Conservation (phyloP, 2,888 invertebrate genomes). For the Plebejus argus region DNA sequence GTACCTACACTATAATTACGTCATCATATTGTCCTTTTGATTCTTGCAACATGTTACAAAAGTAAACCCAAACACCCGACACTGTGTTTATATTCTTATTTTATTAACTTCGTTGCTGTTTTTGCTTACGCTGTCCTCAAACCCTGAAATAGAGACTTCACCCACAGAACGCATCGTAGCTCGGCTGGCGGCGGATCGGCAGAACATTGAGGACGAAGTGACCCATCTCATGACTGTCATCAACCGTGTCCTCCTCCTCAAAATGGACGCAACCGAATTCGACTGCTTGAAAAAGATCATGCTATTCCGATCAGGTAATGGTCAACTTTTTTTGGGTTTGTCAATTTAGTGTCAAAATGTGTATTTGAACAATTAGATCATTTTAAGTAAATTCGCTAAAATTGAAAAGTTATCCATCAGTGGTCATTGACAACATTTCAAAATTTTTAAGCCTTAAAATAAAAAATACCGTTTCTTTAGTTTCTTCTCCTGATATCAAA, state of each 20-base stretch:
- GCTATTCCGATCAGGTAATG: conserved; percentile 88
- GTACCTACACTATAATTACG: too few species aligned
- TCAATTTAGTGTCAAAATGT: too few species aligned
- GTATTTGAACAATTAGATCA: too few species aligned
- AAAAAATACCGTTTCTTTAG: too few species aligned
- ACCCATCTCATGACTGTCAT: conserved; percentile 82
- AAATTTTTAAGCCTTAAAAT: too few species aligned
- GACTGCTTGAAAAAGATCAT: conserved; percentile 92
- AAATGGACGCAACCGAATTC: conserved; percentile 90
- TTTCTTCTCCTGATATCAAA: too few species aligned
- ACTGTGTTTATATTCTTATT: too few species aligned
- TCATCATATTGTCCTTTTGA: too few species aligned
- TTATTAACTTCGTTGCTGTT: too few species aligned
- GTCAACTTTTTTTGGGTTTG: not conserved
- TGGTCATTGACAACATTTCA: not conserved
- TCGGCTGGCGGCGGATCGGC: conserved; percentile 69
- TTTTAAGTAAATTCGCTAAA: not conserved
- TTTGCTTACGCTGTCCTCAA: not conserved
- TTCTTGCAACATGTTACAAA: too few species aligned
- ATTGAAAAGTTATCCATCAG: not conserved
- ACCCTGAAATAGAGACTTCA: not conserved
- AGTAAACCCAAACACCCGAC: too few species aligned
- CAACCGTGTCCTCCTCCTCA: conserved; percentile 82
- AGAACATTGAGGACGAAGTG: conserved; percentile 73
- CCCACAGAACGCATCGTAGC: conserved; percentile 68